These are phyloP conservation scores for Echinops telfairi DNA, from an alignment of 2,113 vertebrate genomes.

Conservation along the genomic window DNA sequence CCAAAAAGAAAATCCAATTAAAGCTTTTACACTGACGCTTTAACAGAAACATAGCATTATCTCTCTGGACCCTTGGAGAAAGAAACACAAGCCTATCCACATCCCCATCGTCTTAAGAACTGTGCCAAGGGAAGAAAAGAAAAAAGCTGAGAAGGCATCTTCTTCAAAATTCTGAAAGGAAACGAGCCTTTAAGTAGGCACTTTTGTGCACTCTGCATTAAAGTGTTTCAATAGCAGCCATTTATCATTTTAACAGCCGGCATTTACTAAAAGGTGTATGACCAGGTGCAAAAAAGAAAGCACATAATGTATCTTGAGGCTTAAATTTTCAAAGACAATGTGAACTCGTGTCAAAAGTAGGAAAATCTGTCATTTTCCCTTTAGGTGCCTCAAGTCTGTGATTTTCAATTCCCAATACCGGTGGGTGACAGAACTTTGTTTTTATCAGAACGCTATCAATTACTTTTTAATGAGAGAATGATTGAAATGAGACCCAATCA, in stretches of 20 bases:
- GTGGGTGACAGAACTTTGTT: background rate
- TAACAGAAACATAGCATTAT: conserved; percentile 30
- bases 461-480: background rate
- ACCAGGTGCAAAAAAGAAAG: conserved; percentile 74
- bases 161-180: conserved; percentile 79
- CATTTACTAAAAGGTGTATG: conserved; percentile 75
- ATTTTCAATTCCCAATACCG: conserved; percentile 26
- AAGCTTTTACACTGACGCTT: conserved; percentile 20
- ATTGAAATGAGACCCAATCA: background rate
- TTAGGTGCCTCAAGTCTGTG: conserved; percentile 12
- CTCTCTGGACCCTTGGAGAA: background rate
- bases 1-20: conserved; percentile 40
- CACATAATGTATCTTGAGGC: conserved; percentile 58
- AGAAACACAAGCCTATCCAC: background rate
- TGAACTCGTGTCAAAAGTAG: conserved; percentile 58
- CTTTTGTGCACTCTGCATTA: conserved; percentile 73
- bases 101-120: conserved; percentile 61
- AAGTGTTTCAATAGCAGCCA: conserved; percentile 77
- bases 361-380: conserved; percentile 50
- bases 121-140: conserved; percentile 63
- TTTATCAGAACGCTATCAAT: background rate
- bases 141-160: conserved; percentile 79
- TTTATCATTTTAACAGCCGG: conserved; percentile 78
- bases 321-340: conserved; percentile 73
- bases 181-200: conserved; percentile 77